These are phyloP conservation scores for Plemyria rubiginata DNA, from an alignment of 2,888 invertebrate species.

Conservation along the genomic window DNA sequence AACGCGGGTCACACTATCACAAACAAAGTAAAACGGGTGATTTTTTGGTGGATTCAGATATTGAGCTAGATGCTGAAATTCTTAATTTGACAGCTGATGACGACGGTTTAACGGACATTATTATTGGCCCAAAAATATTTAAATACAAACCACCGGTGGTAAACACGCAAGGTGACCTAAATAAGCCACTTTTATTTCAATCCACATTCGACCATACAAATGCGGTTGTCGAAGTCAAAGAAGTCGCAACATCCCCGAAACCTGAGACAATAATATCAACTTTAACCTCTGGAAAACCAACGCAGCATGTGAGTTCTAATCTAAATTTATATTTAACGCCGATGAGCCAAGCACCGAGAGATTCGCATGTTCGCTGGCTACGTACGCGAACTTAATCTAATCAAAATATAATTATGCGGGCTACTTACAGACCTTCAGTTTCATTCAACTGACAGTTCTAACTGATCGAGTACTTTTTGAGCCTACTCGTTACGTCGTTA, in stretches of 20 bases:
- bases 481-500: no score
- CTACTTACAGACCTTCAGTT: no score
- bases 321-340: neutral
- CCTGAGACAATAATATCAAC: neutral
- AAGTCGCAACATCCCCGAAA: slow-evolving; percentile 4
- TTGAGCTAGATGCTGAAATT: slow-evolving; percentile 36
- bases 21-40: slow-evolving; percentile 24
- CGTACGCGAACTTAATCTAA: no score
- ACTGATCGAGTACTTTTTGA: no score
- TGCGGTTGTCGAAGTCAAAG: slow-evolving; percentile 1
- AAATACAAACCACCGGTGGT: slow-evolving; percentile 47
- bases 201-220: slow-evolving; percentile 41
- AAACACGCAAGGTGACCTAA: slow-evolving; percentile 38
- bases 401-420: no score
- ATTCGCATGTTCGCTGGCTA: no score
- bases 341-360: no score
- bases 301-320: slow-evolving; percentile 5
- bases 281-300: slow-evolving; percentile 14
- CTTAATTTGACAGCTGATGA: slow-evolving; percentile 45
- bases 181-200: slow-evolving; percentile 50
- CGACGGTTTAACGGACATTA: slow-evolving; percentile 47
- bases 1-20: slow-evolving; percentile 22
- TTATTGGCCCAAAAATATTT: slow-evolving; percentile 60
- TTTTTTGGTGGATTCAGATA: slow-evolving; percentile 51
- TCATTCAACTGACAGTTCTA: no score